These are phyloP conservation scores for Gadopsis bispinosus DNA, from an alignment of 2,797 vertebrate genomes.

Conservation along the genomic window DNA sequence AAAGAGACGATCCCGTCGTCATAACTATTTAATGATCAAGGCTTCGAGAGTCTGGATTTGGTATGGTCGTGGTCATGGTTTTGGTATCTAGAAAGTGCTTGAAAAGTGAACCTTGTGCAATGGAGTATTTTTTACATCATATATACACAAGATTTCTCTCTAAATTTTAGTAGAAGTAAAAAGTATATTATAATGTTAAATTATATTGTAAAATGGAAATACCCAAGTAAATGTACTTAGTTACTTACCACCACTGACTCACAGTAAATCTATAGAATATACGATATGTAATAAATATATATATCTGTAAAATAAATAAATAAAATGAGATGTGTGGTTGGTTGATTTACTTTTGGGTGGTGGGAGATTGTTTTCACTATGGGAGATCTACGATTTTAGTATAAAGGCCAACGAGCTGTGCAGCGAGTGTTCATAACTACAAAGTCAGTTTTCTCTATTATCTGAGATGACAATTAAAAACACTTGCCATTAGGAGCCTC, in stretches of 20 bases:
- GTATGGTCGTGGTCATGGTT: too few species aligned
- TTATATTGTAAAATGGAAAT: background rate
- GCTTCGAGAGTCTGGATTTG: too few species aligned
- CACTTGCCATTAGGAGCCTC: constrained; percentile 12
- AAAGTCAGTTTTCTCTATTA: constrained; percentile 21
- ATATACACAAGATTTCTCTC: background rate
- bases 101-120: background rate
- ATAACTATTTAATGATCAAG: too few species aligned
- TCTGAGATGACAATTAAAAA: constrained; percentile 24
- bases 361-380: background rate
- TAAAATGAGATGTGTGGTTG: background rate
- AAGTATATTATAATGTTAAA: background rate
- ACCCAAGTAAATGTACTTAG: background rate
- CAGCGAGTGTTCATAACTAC: background rate
- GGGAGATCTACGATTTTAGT: constrained; percentile 2
- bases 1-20: too few species aligned
- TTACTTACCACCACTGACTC: background rate
- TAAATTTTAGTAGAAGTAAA: background rate
- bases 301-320: background rate
- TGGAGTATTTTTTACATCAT: background rate
- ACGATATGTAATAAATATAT: too few species aligned
- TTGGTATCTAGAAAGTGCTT: too few species aligned
- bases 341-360: background rate
- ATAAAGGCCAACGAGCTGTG: constrained; percentile 17
- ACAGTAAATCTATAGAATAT: background rate